phyloP scores from a whole-genome alignment of 1,140 invertebrate genomes.

The Manduca sexta region DNA sequence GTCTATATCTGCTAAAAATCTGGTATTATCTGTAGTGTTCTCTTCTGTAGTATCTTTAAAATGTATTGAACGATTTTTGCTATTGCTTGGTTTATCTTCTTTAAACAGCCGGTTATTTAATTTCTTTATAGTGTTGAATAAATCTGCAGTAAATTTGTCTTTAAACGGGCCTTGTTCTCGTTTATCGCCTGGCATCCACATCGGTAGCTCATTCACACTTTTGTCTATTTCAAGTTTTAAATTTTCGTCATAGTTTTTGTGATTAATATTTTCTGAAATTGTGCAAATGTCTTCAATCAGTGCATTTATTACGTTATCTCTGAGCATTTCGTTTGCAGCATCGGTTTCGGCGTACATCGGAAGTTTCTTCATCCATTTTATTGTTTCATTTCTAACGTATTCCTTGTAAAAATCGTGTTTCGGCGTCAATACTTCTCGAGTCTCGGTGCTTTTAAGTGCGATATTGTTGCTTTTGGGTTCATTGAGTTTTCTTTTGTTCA shows the following conservation, averaged over 20 bases:
- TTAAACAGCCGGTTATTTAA: neutral
- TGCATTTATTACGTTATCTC: constrained; percentile 7
- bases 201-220: constrained; percentile 10
- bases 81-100: too few relatives aligned
- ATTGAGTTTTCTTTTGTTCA: neutral
- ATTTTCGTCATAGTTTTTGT: constrained; percentile 9
- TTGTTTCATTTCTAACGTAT: constrained; percentile 9
- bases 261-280: neutral
- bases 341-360: constrained; percentile 8
- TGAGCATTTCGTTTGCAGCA: constrained; percentile 6
- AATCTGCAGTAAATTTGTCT: neutral
- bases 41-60: too few relatives aligned
- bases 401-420: constrained; percentile 12
- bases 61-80: too few relatives aligned
- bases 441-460: neutral
- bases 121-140: neutral
- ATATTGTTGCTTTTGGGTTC: neutral
- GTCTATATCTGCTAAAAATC: too few relatives aligned
- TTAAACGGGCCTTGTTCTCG: neutral
- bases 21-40: too few relatives aligned
- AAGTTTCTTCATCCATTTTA: constrained; percentile 15
- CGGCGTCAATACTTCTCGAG: neutral
- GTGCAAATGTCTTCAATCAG: constrained; percentile 11
- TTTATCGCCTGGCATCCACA: neutral
- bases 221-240: constrained; percentile 14